Percentiles rank a stretch among this genome's conserved stretches.
phyloP scores from a whole-genome alignment of 2,888 invertebrate genomes.

The Drosophila percnosoma region DNA sequence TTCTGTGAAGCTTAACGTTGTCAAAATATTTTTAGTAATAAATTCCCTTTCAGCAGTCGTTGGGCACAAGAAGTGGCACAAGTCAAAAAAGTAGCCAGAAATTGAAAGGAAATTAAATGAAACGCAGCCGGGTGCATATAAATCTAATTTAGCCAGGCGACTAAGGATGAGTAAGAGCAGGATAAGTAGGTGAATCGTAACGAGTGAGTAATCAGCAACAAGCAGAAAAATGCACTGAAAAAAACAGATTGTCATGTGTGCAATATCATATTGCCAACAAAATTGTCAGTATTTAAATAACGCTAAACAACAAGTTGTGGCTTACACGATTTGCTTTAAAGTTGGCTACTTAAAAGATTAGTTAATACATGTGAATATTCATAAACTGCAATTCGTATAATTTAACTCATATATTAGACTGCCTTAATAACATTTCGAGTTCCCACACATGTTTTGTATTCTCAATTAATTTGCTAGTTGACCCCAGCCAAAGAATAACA shows the following conservation, averaged over 20 bases:
- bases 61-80: slow-evolving; percentile 18
- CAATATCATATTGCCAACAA: neutral
- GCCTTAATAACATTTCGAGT: neutral
- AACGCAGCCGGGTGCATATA: slow-evolving; percentile 45
- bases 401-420: neutral
- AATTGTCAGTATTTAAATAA: neutral
- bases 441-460: slow-evolving; percentile 30
- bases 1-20: slow-evolving; percentile 77
- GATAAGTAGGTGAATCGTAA: slow-evolving; percentile 7
- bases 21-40: slow-evolving; percentile 83
- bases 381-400: neutral
- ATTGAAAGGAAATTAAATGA: slow-evolving; percentile 60
- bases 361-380: neutral
- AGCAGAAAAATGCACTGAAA: neutral
- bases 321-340: neutral
- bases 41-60: slow-evolving; percentile 67
- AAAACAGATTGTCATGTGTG: neutral
- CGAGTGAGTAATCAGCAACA: slow-evolving; percentile 5
- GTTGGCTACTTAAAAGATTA: neutral
- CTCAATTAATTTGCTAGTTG: slow-evolving; percentile 21
- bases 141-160: slow-evolving; percentile 39
- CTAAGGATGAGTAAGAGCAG: slow-evolving; percentile 10
- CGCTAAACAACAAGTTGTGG: no score
- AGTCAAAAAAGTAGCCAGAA: slow-evolving; percentile 11
- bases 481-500: slow-evolving; percentile 39